Evolutionary conservation across 2,113 vertebrate genomes (phyloP).

Genomic region (Alligator mississippiensis): DNA sequence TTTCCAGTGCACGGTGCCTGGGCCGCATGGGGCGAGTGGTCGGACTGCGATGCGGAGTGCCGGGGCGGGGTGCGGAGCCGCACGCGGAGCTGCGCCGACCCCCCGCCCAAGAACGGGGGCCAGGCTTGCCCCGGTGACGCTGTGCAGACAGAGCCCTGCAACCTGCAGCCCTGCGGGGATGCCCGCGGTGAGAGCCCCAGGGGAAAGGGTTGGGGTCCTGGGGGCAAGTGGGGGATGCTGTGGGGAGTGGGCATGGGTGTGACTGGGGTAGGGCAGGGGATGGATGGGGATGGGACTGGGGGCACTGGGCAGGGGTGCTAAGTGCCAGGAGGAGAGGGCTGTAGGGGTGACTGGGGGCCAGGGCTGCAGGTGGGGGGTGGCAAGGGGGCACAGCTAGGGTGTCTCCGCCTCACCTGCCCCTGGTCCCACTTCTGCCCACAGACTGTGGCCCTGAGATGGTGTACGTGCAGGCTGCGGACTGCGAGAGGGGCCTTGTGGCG

Average conservation of each 20-base stretch:
- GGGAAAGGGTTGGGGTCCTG: not conserved
- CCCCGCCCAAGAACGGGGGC: constrained; percentile 89
- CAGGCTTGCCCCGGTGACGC: constrained; percentile 80
- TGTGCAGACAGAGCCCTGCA: constrained; percentile 84
- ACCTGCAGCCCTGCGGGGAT: constrained; percentile 80
- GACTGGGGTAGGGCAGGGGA: accelerated
- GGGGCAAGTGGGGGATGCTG: not conserved
- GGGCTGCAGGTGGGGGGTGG: no score
- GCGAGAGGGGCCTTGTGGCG: constrained; percentile 69
- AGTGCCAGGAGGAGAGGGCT: no score
- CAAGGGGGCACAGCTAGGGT: accelerated
- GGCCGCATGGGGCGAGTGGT: constrained; percentile 87
- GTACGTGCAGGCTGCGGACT: constrained; percentile 78
- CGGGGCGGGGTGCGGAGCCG: constrained; percentile 84
- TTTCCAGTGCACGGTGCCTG: constrained; percentile 83
- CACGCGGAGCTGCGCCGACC: constrained; percentile 82
- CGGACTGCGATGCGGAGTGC: constrained; percentile 81
- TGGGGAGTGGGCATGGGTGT: no score
- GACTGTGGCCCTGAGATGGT: constrained; percentile 80
- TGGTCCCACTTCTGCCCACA: not conserved
- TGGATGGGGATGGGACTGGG: not conserved
- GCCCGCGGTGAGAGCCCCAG: constrained; percentile 41
- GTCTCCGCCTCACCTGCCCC: not conserved
- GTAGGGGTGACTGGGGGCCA: not conserved
- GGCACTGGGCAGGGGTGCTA: not conserved